Conservation (phyloP, 2,113 vertebrate genomes). For the Urocitellus parryii region DNA sequence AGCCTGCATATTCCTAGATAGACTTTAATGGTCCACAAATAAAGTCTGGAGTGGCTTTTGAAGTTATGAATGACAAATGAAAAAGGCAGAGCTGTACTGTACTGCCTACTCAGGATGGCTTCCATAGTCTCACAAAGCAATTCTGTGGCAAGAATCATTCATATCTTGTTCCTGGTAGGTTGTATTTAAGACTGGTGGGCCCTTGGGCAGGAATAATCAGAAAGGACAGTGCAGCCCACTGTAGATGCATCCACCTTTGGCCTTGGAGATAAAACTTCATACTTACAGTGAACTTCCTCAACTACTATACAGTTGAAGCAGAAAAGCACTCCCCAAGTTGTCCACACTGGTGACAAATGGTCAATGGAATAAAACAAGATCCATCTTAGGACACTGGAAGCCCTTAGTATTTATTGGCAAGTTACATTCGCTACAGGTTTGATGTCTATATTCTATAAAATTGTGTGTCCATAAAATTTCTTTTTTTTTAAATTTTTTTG, state of each 20-base stretch:
- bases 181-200: neutral
- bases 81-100: no score
- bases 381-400: neutral
- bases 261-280: neutral
- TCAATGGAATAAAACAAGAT: neutral
- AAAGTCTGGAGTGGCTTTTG: neutral
- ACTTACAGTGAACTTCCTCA: neutral
- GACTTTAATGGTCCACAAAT: neutral
- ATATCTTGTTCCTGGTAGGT: fast-evolving
- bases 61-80: neutral
- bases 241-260: neutral
- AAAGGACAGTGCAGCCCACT: neutral
- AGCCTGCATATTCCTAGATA: neutral
- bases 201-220: neutral
- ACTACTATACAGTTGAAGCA: neutral
- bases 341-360: neutral
- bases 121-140: neutral
- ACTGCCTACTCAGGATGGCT: neutral
- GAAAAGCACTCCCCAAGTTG: fast-evolving
- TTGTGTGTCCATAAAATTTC: neutral
- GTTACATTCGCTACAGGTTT: neutral
- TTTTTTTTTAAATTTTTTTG: no score
- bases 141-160: neutral
- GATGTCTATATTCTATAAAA: neutral
- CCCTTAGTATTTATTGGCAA: neutral